Percentiles rank a stretch among this genome's conserved stretches.
phyloP scores from a whole-genome alignment of 1,140 invertebrate species.

The Drosophila gunungcola region DNA sequence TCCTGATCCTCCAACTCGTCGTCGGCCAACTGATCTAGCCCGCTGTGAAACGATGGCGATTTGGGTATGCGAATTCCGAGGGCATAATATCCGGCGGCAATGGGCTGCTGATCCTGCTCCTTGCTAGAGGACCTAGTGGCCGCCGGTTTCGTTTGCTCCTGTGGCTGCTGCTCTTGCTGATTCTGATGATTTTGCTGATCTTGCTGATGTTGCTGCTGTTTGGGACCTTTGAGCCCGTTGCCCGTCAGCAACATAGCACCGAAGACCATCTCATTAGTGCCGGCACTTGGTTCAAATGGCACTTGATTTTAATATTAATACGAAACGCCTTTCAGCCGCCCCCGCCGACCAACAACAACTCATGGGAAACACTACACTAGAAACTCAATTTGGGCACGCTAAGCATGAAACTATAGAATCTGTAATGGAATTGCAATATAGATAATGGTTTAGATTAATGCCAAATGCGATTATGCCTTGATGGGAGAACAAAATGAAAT shows the following conservation, averaged over 20 bases:
- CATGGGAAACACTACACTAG: slow-evolving; percentile 29
- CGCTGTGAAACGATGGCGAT: slow-evolving; percentile 93
- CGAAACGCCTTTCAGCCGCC: slow-evolving; percentile 32
- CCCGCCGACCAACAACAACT: slow-evolving; percentile 23
- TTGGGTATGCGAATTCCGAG: slow-evolving; percentile 89
- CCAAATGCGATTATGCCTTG: slow-evolving; percentile 17
- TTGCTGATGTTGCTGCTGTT: slow-evolving; percentile 66
- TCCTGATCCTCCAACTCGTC: slow-evolving; percentile 59
- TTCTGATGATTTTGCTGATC: slow-evolving; percentile 33
- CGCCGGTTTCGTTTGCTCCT: slow-evolving; percentile 15
- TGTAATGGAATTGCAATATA: slow-evolving; percentile 76
- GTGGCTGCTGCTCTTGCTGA: slow-evolving; percentile 17
- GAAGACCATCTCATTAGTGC: slow-evolving; percentile 84
- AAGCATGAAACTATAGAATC: slow-evolving; percentile 59
- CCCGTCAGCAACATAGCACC: slow-evolving; percentile 84
- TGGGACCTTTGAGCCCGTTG: slow-evolving; percentile 62
- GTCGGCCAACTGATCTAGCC: slow-evolving; percentile 90
- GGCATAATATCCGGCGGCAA: slow-evolving; percentile 57
- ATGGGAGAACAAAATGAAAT: slow-evolving; percentile 22
- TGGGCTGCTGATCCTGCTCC: slow-evolving; percentile 27
- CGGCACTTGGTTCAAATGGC: slow-evolving; percentile 61
- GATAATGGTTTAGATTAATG: slow-evolving; percentile 56
- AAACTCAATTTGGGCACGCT: slow-evolving; percentile 42
- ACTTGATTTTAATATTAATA: slow-evolving; percentile 27
- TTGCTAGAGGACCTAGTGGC: slow-evolving; percentile 14